These are phyloP conservation scores for Trichonephila clavata DNA, from an alignment of 1,140 invertebrate genomes.

Conservation along the genomic window DNA sequence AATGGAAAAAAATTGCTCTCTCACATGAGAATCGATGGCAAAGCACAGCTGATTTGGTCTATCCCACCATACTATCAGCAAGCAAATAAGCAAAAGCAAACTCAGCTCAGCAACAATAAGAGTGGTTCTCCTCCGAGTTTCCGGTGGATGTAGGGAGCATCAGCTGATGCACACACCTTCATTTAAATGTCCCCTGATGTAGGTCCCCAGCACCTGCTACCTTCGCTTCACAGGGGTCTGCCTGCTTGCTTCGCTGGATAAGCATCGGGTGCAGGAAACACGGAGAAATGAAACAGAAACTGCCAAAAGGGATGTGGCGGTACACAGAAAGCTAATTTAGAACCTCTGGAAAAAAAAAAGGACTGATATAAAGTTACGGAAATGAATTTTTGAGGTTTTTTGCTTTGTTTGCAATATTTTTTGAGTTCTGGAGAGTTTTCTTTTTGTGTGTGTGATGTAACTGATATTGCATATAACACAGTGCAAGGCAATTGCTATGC, in stretches of 20 bases:
- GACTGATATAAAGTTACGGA: too few species aligned
- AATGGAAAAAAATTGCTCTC: neutral
- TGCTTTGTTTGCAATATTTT: too few species aligned
- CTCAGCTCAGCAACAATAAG: neutral
- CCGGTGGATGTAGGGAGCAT: constrained; percentile 25
- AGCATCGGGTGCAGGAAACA: neutral
- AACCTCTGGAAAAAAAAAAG: too few species aligned
- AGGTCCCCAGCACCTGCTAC: constrained; percentile 50
- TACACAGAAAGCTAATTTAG: too few species aligned
- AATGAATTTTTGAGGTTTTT: too few species aligned
- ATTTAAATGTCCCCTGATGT: constrained; percentile 9
- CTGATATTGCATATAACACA: too few species aligned
- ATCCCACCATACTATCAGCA: too few species aligned
- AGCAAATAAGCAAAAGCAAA: too few species aligned
- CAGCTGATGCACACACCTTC: constrained; percentile 49
- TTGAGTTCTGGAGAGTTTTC: too few species aligned
- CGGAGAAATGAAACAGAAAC: neutral
- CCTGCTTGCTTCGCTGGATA: neutral
- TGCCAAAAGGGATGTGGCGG: too few species aligned
- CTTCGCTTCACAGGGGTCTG: constrained; percentile 3
- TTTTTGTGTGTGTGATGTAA: too few species aligned
- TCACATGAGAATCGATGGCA: neutral
- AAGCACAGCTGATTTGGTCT: neutral
- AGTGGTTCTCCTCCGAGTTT: neutral
- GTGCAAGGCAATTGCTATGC: too few species aligned